A percentile compares a stretch with the other conserved stretches of the same genome.
Evolutionary conservation across 2,888 invertebrate species (phyloP).

Genomic region (Mongoloraphidia duomilia): DNA sequence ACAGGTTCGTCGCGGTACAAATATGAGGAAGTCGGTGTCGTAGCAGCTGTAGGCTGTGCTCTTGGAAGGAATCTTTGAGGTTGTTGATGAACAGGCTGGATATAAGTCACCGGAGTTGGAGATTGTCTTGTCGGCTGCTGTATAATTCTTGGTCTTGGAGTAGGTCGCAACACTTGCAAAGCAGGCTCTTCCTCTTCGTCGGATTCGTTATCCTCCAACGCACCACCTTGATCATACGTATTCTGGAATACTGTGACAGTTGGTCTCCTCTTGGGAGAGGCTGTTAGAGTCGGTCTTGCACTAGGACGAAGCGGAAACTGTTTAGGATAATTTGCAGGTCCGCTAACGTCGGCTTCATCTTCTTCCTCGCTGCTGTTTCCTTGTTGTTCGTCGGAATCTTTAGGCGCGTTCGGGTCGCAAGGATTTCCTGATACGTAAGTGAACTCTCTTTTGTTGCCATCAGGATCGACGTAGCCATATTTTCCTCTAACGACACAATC

Average conservation of each 20-base stretch:
- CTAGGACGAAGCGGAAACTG: constrained; percentile 44
- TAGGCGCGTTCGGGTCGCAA: constrained; percentile 70
- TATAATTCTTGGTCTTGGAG: constrained; percentile 25
- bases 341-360: constrained; percentile 34
- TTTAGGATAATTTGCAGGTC: constrained; percentile 45
- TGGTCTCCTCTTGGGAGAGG: constrained; percentile 26
- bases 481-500: constrained; percentile 79
- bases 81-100: constrained; percentile 18
- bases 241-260: constrained; percentile 59
- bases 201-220: constrained; percentile 30
- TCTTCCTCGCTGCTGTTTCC: constrained; percentile 38
- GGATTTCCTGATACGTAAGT: constrained; percentile 77
- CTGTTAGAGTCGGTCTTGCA: constrained; percentile 31
- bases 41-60: constrained; percentile 29
- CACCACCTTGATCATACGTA: constrained; percentile 35
- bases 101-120: constrained; percentile 14
- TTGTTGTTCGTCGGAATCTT: constrained; percentile 39
- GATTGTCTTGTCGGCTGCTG: constrained; percentile 21
- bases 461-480: constrained; percentile 76
- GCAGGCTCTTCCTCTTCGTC: constrained; percentile 45
- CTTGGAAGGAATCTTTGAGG: constrained; percentile 22
- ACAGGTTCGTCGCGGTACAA: constrained; percentile 32
- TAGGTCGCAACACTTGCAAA: constrained; percentile 30
- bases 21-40: constrained; percentile 30
- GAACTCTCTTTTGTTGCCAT: constrained; percentile 74